Evolutionary conservation across 2,113 vertebrate species (phyloP), one percentile per base, ranked within the genome.

Genomic region (Terrapene triunguis): DNA sequence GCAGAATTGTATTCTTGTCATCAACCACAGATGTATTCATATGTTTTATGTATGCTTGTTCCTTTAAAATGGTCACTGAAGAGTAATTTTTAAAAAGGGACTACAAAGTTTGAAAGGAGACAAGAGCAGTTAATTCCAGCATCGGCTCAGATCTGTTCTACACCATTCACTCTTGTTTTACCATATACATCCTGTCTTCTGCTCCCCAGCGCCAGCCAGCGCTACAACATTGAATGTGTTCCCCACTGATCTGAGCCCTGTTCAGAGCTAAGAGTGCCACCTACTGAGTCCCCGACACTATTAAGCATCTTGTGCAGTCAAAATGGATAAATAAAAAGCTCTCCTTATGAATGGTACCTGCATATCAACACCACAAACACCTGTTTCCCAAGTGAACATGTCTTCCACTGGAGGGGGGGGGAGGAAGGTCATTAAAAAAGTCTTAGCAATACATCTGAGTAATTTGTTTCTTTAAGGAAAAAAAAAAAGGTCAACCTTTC

Each of bases 231-330:
- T n/a, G 62, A 8, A 17, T 38, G 76, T 87, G 69, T 48, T 59
- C 85, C 65, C 85, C 94, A 54, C 82, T 78, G 51, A 35, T 51
- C 27, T 6, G 16, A 93, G 62, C 74, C 44, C 48, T 97, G 97
- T 82, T 90, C 88, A 98, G 96, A 97, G 94, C 87, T 90, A 97
- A 98, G 92, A 98, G 94, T 98, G 98, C 97, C 98, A 98, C 96
- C 98, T 98, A 96, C 96, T 97, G 98, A 94, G 90, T 84, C 35
- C 65, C 8, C 55, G 16, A 8, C 42, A 89, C 54, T 86, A 87
- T 48, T 93, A 53, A 25, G 57, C 47, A 47, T 55, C 5, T 0
- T 59, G n/a, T 87, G 17, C 24, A 78, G 81, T 25, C 10, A 82
- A 95, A 95, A 86, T 10, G 85, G 80, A 89, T 76, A 12, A 65